Evolutionary conservation across 1,140 invertebrate species (phyloP).

Genomic region (Temnothorax nylanderi): DNA sequence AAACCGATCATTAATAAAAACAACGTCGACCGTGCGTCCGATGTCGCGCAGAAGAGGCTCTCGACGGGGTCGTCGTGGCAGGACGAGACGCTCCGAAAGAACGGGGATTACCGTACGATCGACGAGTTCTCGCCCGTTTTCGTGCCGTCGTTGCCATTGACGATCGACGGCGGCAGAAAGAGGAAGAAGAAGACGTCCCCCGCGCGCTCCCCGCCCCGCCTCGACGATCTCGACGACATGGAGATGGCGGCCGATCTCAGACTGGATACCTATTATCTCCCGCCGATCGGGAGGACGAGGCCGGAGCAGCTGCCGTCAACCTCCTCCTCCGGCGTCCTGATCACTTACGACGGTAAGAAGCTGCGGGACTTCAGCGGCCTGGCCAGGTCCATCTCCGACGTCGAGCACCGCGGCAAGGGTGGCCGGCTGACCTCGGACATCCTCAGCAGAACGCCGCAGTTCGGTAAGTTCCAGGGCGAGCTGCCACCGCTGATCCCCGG

Average conservation of each 20-base stretch:
- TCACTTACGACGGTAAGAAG: constrained; percentile 91
- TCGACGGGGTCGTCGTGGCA: constrained; percentile 54
- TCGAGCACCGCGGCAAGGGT: constrained; percentile 68
- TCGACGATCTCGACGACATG: constrained; percentile 83
- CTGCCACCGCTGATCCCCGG: constrained; percentile 86
- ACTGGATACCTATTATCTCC: constrained; percentile 90
- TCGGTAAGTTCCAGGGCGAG: constrained; percentile 90
- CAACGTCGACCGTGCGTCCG: constrained; percentile 72
- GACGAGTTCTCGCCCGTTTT: constrained; percentile 91
- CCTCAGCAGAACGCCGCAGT: constrained; percentile 89
- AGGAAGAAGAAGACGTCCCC: constrained; percentile 82
- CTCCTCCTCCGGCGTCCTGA: constrained; percentile 85
- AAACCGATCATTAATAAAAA: constrained; percentile 91
- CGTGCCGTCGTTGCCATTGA: constrained; percentile 89
- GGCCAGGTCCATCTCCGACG: constrained; percentile 86
- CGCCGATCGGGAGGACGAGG: constrained; percentile 78
- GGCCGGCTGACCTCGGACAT: constrained; percentile 85
- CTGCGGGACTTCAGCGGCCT: constrained; percentile 88
- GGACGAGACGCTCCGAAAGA: constrained; percentile 72
- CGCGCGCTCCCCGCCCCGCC: constrained; percentile 24
- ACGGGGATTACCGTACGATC: constrained; percentile 81
- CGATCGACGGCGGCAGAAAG: constrained; percentile 85
- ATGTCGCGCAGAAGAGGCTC: constrained; percentile 84
- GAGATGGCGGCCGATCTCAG: constrained; percentile 89
- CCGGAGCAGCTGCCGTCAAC: constrained; percentile 66